Base-by-base conservation (phyloP, 1,140 invertebrate genomes). In the Megalopta genalis region DNA sequence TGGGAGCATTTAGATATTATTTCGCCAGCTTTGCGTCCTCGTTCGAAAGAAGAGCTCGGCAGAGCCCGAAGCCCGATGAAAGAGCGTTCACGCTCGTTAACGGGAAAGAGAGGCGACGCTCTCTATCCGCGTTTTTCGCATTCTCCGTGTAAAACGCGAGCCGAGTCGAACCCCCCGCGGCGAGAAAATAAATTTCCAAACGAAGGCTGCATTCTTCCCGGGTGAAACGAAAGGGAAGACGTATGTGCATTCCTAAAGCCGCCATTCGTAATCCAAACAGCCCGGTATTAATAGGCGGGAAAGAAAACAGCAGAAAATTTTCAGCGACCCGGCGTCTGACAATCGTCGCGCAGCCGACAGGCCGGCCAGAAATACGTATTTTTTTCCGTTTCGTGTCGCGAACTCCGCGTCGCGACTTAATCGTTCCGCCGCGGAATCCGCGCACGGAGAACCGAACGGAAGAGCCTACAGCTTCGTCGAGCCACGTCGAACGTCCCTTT, bases 271-370 rank as follows among this genome's bases (percentile, higher is more conserved):
- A 85, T 85, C 70, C 75, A 85, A 85, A 85, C 83, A 85, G 76
- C n/a, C 37, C 72, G 78, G 75, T 85, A 85, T 85, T 84, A 84
- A 85, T 85, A 85, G 84, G 80, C 74, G 49, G 52, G 57, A 70
- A 73, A 75, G 84, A 79, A 85, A 82, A 82, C 75, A 81, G 83
- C 73, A n/a, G 75, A 86, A 86, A 86, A 85, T 70, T 85, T 86
- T 86, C 64, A 85, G 69, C 83, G 74, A 82, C 46, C n/a, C 72
- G 54, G 21, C 21, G 21, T 65, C 84, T 86, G 84, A 86, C 84
- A 86, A 82, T 85, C 71, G 69, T 82, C 79, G 73, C 70, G 79
- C 59, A 71, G 67, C 71, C 82, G 83, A 85, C 75, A 74, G 37
- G 25, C 69, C 60, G 32, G 42, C 54, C 62, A 60, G 57, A 84